Base-by-base conservation (phyloP, 2,888 invertebrate species). In the Allacma fusca region DNA sequence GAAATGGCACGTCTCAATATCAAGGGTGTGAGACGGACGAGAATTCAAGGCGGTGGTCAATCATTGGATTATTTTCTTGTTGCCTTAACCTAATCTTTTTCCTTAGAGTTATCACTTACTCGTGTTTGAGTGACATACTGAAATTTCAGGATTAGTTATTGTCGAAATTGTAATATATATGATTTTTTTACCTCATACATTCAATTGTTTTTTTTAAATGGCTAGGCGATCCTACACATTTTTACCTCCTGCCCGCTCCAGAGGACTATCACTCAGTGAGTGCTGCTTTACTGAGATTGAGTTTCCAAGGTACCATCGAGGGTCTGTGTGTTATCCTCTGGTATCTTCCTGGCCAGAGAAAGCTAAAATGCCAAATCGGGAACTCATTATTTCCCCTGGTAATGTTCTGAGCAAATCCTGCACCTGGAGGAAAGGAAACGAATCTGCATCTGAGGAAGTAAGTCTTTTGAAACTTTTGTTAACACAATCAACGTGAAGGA, bases 381-480 rank as follows among this genome's bases (percentile, higher is more conserved):
- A 79, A 70, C 26, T 79, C 13, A 71, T 75, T 12, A 75, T 79
- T 50, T 80, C 80, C 29, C 81, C 83, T 29, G 84, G 83, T 24
- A 84, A 84, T 64, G 81, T 84, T 76, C 69, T 83, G 23, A 81
- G 78, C 72, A 83, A 83, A 69, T 75, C 81, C 9, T 69, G 82
- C n/a, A 76, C 79, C 12, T 80, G 80, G 76, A 77, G 78, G 24
- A 83, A 82, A 69, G 84, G 84, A 67, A 82, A 69, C 73, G 83
- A 84, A 24, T 75, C 80, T 68, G 78, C 80, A 28, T 77, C 80
- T 44, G 84, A 83, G 26, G 84, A 84, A 78, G 83, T 83, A 68
- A 78, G 81, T 68, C 21, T 50, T 26, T 28, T 40, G n/a, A 29
- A 24, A 21, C n/a, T 21, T 64, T 21, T 19, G 9, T 62, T n/a